These are phyloP conservation scores for Atractosteus spatula DNA, from an alignment of 2,113 vertebrate genomes.

Conservation along the genomic window DNA sequence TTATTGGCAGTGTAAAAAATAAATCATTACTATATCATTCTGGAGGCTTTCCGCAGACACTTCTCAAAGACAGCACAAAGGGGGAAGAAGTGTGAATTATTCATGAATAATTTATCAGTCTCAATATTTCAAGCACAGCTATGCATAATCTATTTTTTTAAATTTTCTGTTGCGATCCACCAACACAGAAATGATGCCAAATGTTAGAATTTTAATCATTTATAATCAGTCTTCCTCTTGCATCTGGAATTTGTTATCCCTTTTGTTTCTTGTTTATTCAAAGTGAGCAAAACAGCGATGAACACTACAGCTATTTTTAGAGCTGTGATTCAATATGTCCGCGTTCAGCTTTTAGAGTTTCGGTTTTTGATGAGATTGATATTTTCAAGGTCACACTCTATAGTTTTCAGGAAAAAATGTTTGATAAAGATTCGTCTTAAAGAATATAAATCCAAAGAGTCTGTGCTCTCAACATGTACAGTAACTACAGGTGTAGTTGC, in stretches of 20 bases:
- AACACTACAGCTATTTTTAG: background rate
- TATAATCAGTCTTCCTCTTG: slow-evolving; percentile 17
- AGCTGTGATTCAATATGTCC: too few relatives aligned
- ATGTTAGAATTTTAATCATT: slow-evolving; percentile 32
- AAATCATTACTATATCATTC: slow-evolving; percentile 31
- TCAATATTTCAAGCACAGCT: slow-evolving; percentile 35
- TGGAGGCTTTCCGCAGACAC: slow-evolving; percentile 10
- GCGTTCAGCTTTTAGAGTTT: too few relatives aligned
- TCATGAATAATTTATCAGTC: slow-evolving; percentile 46
- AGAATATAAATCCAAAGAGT: too few relatives aligned
- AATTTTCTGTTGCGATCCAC: slow-evolving; percentile 28
- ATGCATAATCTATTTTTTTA: slow-evolving; percentile 25
- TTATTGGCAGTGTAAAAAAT: slow-evolving; percentile 32
- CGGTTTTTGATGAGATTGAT: too few relatives aligned
- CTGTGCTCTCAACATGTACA: too few relatives aligned
- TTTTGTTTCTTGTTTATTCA: slow-evolving; percentile 6
- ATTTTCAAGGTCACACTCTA: too few relatives aligned
- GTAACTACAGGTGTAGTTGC: too few relatives aligned
- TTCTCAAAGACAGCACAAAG: slow-evolving; percentile 31
- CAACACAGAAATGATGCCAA: slow-evolving; percentile 35
- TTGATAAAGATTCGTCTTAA: too few relatives aligned
- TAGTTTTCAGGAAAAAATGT: too few relatives aligned
- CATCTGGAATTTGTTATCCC: background rate
- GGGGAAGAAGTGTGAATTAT: slow-evolving; percentile 29
- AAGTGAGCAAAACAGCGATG: background rate